These are phyloP conservation scores for Magallana ariakensis DNA, from an alignment of 1,140 invertebrate genomes.

Conservation along the genomic window DNA sequence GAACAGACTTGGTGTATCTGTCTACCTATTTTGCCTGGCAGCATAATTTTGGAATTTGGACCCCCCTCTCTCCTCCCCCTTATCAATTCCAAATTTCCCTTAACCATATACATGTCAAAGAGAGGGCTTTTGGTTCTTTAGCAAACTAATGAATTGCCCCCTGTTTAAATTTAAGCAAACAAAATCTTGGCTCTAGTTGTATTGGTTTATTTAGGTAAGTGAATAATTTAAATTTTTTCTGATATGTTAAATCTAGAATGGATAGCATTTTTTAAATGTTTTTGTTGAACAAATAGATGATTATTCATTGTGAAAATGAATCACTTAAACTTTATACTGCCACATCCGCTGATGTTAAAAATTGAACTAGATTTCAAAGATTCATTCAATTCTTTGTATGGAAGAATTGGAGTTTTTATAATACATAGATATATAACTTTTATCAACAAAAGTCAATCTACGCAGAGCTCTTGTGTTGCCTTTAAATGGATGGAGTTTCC, in stretches of 20 bases:
- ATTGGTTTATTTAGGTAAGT: conserved; percentile 18
- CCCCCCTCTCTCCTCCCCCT: background rate
- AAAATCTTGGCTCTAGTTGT: background rate
- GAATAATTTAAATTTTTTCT: background rate
- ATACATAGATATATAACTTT: background rate
- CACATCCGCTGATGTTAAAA: background rate
- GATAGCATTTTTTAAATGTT: conserved; percentile 12
- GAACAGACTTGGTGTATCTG: background rate
- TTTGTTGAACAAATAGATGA: conserved; percentile 7
- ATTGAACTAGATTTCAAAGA: background rate
- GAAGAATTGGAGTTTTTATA: too few species aligned
- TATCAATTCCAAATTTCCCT: conserved; percentile 28
- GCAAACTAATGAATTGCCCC: conserved; percentile 23
- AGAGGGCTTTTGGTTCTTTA: background rate
- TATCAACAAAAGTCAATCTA: background rate
- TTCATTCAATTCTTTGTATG: background rate
- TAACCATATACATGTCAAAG: conserved; percentile 32
- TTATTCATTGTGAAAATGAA: conserved; percentile 15
- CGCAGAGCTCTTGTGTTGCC: background rate
- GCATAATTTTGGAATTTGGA: conserved; percentile 18
- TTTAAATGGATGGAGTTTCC: conserved; percentile 23
- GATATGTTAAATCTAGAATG: conserved; percentile 8
- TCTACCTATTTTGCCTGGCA: background rate
- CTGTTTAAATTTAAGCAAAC: conserved; percentile 21
- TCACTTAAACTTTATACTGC: background rate